phyloP scores from a whole-genome alignment of 2,888 invertebrate species.

The Mythimna albipuncta region DNA sequence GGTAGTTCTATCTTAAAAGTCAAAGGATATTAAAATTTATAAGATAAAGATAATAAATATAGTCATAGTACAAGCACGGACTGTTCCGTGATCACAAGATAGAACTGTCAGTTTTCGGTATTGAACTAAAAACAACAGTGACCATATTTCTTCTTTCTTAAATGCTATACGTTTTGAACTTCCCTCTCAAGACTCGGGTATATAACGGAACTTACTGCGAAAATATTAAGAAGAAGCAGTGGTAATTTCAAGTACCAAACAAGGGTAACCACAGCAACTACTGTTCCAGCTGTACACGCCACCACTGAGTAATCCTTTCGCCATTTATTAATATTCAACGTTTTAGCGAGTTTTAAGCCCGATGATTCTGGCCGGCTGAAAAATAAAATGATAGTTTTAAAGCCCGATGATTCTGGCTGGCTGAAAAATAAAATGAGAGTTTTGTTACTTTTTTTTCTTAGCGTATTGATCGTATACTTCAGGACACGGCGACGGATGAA shows the following conservation, averaged over 20 bases:
- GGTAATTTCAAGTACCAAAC: slow-evolving; percentile 14
- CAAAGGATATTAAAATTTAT: too few relatives aligned
- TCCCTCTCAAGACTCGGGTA: background rate
- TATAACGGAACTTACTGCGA: slow-evolving; percentile 24
- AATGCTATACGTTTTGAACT: too few relatives aligned
- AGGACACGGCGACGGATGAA: too few relatives aligned
- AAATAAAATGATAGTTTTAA: background rate
- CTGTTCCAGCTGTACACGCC: background rate
- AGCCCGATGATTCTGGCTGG: background rate
- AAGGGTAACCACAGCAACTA: background rate
- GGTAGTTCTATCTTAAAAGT: too few relatives aligned
- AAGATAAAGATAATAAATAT: too few relatives aligned
- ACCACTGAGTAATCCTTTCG: background rate
- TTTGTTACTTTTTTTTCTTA: too few relatives aligned
- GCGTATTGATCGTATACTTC: too few relatives aligned
- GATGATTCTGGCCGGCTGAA: slow-evolving; percentile 21
- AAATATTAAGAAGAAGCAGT: background rate
- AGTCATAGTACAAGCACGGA: too few relatives aligned
- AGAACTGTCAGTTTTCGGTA: too few relatives aligned
- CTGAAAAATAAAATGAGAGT: slow-evolving; percentile 17
- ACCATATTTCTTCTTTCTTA: too few relatives aligned
- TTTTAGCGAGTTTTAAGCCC: background rate
- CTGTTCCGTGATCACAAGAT: too few relatives aligned
- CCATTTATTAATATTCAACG: slow-evolving; percentile 1
- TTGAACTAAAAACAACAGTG: too few relatives aligned